Evolutionary conservation across 2,797 vertebrate species (phyloP).

Genomic region (Rallus crepitans): DNA sequence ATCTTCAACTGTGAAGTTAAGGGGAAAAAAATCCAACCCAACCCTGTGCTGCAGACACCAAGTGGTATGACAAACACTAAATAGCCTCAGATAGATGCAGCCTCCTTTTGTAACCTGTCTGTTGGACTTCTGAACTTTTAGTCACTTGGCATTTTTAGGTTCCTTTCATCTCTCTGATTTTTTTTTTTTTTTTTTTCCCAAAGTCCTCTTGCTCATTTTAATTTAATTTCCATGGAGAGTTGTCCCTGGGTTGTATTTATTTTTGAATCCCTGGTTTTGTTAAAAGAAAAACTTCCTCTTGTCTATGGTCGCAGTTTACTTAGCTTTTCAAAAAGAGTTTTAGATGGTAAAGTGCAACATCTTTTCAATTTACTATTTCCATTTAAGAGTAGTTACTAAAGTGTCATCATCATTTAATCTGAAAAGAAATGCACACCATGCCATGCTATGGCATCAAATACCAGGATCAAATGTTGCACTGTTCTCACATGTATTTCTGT

Average conservation of each 20-base stretch:
- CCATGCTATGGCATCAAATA: background rate
- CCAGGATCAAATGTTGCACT: background rate
- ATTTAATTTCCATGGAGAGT: conserved; percentile 26
- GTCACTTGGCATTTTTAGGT: background rate
- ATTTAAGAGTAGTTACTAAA: conserved; percentile 25
- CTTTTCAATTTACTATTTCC: conserved; percentile 17
- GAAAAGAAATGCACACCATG: background rate
- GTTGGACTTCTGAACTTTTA: background rate
- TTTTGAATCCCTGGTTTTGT: background rate
- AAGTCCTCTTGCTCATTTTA: conserved; percentile 21
- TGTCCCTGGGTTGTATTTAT: background rate
- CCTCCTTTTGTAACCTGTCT: background rate
- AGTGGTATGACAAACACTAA: background rate
- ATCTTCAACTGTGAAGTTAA: background rate
- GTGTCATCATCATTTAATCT: background rate
- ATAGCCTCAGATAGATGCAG: background rate
- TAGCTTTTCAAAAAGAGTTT: conserved; percentile 24
- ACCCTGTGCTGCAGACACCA: background rate
- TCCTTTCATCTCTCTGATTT: conserved; percentile 13
- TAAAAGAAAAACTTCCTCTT: conserved; percentile 42
- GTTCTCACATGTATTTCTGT: background rate
- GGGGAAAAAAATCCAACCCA: background rate
- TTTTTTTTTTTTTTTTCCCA: conserved; percentile 33
- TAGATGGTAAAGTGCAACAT: background rate
- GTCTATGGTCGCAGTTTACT: conserved; percentile 40